phyloP scores from a whole-genome alignment of 2,113 vertebrate genomes.

The Cercocebus atys region DNA sequence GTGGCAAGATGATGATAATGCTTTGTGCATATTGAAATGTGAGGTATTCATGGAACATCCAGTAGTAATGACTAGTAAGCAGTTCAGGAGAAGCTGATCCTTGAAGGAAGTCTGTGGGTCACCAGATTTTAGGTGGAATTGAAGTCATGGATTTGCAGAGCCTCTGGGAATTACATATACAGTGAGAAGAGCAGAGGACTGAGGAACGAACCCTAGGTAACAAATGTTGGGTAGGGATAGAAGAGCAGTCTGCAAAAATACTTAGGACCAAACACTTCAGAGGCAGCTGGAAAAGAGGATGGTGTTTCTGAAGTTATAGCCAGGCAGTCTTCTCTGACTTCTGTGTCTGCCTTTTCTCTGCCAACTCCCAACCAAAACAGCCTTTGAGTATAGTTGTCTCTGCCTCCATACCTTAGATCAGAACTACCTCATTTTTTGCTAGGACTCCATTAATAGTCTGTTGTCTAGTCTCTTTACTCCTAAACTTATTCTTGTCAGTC shows the following conservation, averaged over 20 bases:
- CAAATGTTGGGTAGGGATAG: fast-evolving
- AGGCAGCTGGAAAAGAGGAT: background rate
- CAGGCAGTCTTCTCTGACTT: background rate
- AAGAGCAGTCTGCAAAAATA: background rate
- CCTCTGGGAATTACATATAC: background rate
- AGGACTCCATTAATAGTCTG: background rate
- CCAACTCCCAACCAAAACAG: background rate
- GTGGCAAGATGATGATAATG: background rate
- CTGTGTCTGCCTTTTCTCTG: background rate
- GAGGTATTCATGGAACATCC: background rate
- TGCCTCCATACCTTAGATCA: background rate
- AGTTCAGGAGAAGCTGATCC: background rate
- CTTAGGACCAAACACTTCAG: background rate
- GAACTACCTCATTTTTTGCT: background rate
- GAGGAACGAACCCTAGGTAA: background rate
- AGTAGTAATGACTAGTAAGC: background rate
- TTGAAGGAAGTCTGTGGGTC: background rate
- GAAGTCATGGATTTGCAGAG: background rate
- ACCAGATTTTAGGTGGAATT: background rate
- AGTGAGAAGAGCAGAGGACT: background rate
- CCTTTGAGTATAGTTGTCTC: background rate
- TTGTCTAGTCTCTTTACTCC: background rate
- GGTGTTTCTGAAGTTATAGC: background rate
- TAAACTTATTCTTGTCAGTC: background rate
- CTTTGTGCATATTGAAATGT: background rate